Conservation (phyloP, 1,140 invertebrate species). For the Palaemon carinicauda region DNA sequence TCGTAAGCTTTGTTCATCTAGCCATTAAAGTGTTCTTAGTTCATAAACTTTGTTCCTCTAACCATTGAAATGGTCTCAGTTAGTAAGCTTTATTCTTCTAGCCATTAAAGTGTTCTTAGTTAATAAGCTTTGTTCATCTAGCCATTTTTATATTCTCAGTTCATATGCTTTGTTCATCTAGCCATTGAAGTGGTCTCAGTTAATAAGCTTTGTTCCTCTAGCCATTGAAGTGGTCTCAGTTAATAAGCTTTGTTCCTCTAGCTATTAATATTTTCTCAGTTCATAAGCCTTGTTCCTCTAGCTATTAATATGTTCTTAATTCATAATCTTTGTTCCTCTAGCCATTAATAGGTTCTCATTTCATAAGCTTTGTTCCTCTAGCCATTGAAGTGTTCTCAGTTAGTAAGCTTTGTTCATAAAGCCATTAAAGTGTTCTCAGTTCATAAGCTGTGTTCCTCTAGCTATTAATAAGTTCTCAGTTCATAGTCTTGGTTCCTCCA, state of each 20-base stretch:
- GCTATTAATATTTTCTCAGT: constrained; percentile 71
- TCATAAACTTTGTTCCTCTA: constrained; percentile 63
- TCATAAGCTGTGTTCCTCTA: too few relatives aligned
- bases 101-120: constrained; percentile 71
- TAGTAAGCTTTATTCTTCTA: constrained; percentile 66
- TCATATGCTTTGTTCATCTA: constrained; percentile 63
- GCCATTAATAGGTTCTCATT: constrained; percentile 71
- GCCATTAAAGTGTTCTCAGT: too few relatives aligned
- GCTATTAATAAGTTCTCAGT: constrained; percentile 71
- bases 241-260: constrained; percentile 63
- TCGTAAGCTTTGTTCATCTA: constrained; percentile 63
- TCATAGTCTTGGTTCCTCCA: constrained; percentile 63
- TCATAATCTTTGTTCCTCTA: constrained; percentile 63
- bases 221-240: constrained; percentile 71
- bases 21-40: constrained; percentile 71
- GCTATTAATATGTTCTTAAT: constrained; percentile 71
- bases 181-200: constrained; percentile 71
- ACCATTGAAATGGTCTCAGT: constrained; percentile 71
- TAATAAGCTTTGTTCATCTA: constrained; percentile 63
- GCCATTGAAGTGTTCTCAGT: constrained; percentile 71
- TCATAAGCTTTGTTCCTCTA: constrained; percentile 63
- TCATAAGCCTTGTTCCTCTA: constrained; percentile 63
- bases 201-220: constrained; percentile 63
- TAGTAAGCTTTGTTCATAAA: background rate
- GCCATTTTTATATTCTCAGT: constrained; percentile 71